Conservation (phyloP, 2,888 invertebrate species). For the Synergus itoensis region DNA sequence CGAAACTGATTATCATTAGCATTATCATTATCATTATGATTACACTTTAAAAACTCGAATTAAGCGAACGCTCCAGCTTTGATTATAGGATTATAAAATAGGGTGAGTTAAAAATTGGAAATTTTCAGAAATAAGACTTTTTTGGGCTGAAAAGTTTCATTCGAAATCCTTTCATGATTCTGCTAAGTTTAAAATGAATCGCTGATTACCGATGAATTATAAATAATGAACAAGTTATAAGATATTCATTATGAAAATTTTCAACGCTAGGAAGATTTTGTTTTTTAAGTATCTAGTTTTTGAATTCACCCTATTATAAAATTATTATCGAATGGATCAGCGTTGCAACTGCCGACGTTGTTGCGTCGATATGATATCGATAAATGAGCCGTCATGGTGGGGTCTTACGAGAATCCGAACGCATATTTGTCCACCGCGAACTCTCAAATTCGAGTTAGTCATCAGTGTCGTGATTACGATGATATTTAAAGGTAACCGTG, state of each 20-base stretch:
- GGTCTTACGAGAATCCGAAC: constrained; percentile 43
- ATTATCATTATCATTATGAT: constrained; percentile 54
- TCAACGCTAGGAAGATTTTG: neutral
- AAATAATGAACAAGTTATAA: neutral
- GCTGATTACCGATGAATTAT: neutral
- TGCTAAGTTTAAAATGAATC: neutral
- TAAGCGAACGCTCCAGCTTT: constrained; percentile 2
- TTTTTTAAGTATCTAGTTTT: neutral
- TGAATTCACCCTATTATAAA: neutral
- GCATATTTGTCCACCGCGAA: constrained; percentile 56
- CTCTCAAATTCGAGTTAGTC: constrained; percentile 64
- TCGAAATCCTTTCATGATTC: neutral
- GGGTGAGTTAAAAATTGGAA: neutral
- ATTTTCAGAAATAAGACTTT: neutral
- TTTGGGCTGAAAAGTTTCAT: neutral
- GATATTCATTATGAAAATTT: neutral
- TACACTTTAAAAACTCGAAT: constrained; percentile 37
- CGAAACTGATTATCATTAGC: constrained; percentile 57
- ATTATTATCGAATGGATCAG: constrained; percentile 37
- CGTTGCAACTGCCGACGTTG: constrained; percentile 55
- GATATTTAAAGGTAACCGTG: constrained; percentile 38
- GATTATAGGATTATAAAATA: constrained; percentile 8
- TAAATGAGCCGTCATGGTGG: constrained; percentile 38
- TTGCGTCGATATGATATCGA: constrained; percentile 52
- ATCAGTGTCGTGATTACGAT: constrained; percentile 63